Percentiles rank a stretch among this genome's conserved stretches.
phyloP scores from a whole-genome alignment of 1,140 invertebrate genomes.

The Drosophila ficusphila region DNA sequence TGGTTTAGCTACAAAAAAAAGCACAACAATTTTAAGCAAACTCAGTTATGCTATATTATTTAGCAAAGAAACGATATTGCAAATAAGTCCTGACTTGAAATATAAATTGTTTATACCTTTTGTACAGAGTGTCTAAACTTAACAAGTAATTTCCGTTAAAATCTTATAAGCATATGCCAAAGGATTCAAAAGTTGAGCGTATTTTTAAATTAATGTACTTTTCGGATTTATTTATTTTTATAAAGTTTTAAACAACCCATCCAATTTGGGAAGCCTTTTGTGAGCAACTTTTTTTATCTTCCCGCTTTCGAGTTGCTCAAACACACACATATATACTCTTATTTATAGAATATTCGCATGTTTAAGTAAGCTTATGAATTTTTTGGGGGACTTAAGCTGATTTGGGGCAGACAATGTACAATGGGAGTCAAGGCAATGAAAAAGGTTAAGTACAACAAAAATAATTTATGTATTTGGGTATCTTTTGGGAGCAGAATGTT shows the following conservation, averaged over 20 bases:
- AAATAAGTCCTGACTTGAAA: too few relatives aligned
- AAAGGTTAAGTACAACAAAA: conserved; percentile 52
- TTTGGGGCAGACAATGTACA: conserved; percentile 26
- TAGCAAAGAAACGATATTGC: too few relatives aligned
- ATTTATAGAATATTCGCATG: conserved; percentile 16
- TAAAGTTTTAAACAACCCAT: neutral
- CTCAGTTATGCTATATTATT: too few relatives aligned
- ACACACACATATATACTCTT: conserved; percentile 7
- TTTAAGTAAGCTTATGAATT: conserved; percentile 45
- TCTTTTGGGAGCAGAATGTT: conserved; percentile 36
- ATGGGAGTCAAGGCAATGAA: conserved; percentile 33
- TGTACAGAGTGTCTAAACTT: neutral
- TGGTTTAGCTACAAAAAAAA: too few relatives aligned
- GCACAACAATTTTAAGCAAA: too few relatives aligned
- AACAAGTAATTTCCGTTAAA: neutral
- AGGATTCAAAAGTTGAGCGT: too few relatives aligned
- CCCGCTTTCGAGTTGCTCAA: conserved; percentile 3
- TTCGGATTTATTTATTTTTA: neutral
- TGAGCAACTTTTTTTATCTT: conserved; percentile 16
- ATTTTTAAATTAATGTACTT: conserved; percentile 8
- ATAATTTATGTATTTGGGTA: conserved; percentile 48
- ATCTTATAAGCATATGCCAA: too few relatives aligned
- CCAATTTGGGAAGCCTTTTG: neutral
- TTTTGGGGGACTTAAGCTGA: conserved; percentile 37
- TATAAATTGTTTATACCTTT: neutral